Evolutionary conservation across 2,797 vertebrate genomes (phyloP), one percentile per base, ranked within the genome.

Genomic region (Anguilla anguilla): DNA sequence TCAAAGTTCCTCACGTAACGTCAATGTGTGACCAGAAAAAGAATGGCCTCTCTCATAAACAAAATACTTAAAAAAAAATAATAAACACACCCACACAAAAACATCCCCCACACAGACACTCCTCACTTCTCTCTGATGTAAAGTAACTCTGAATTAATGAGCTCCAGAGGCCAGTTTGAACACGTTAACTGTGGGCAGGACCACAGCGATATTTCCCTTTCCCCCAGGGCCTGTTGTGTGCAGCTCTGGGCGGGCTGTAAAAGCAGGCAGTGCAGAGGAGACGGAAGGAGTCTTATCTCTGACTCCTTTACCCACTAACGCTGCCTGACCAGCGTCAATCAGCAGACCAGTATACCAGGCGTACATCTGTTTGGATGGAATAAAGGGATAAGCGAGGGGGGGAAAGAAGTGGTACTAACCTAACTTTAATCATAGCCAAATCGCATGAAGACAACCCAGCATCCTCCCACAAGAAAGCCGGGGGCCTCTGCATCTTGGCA

Each of bases 351-450:
- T 95, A 93, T 90, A 92, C 90, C 92, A 91, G 89, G 89, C 89
- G 92, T 91, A 93, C 92, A 93, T 95, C 92, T 94, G 94, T 93
- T 94, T 94, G 92, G 91, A 90, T 92, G 91, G 89, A 87, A 85
- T 87, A 92, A 28, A 90, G 92, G 91, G 91, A 93, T 88, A 93
- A 90, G 90, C 92, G 91, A 91, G 91, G 91, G 90, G 92, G 90
- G 87, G 92, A 92, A 91, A 91, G 92, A 90, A 93, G 64, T 89
- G 91, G 90, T 93, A 93, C 95, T 94, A 94, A 94, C 94, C 96
- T 95, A 95, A 94, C 95, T 96, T 96, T 95, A 95, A 96, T 97
- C 95, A 94, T 89, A 94, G 96, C 96, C 96, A 96, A 96, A 95
- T 92, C 95, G 93, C 95, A 91, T 93, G 92, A 93, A 95, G 94